Percentiles rank a stretch among this genome's conserved stretches.
phyloP scores from a whole-genome alignment of 2,797 vertebrate genomes.

The Clarias laeviceps region DNA sequence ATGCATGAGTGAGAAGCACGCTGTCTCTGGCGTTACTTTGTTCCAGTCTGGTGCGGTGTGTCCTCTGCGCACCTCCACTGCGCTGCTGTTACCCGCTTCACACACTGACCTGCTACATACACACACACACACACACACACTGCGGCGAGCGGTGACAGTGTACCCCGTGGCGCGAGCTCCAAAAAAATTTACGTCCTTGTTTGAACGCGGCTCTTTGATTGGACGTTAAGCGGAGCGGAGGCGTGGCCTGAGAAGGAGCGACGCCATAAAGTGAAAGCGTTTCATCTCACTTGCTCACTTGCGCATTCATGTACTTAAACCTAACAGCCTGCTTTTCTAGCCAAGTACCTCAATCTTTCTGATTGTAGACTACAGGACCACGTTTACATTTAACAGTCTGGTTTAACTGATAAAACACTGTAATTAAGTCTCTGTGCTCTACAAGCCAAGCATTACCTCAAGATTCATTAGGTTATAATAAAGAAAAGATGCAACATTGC shows the following conservation, averaged over 20 bases:
- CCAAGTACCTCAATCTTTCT: too few relatives aligned
- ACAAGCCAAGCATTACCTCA: neutral
- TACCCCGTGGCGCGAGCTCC: slow-evolving; percentile 10
- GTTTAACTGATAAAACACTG: neutral
- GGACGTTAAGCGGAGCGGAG: neutral
- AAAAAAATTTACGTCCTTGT: neutral
- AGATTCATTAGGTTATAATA: neutral
- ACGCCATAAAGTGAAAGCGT: neutral
- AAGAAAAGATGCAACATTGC: neutral
- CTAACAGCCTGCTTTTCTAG: neutral
- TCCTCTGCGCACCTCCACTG: slow-evolving; percentile 10
- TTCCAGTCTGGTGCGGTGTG: neutral
- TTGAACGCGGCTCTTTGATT: slow-evolving; percentile 10
- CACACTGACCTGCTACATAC: slow-evolving; percentile 3
- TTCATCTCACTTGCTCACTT: neutral
- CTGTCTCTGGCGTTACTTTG: neutral
- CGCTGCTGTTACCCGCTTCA: neutral
- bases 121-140: neutral
- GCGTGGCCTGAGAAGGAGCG: neutral
- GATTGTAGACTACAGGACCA: neutral
- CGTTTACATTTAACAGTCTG: neutral
- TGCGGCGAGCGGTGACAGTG: slow-evolving; percentile 8
- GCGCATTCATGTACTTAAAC: too few relatives aligned
- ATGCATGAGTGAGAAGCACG: neutral
- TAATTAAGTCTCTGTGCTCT: neutral